phyloP scores from a whole-genome alignment of 1,140 invertebrate genomes.

The Akabosia matsudoensis region DNA sequence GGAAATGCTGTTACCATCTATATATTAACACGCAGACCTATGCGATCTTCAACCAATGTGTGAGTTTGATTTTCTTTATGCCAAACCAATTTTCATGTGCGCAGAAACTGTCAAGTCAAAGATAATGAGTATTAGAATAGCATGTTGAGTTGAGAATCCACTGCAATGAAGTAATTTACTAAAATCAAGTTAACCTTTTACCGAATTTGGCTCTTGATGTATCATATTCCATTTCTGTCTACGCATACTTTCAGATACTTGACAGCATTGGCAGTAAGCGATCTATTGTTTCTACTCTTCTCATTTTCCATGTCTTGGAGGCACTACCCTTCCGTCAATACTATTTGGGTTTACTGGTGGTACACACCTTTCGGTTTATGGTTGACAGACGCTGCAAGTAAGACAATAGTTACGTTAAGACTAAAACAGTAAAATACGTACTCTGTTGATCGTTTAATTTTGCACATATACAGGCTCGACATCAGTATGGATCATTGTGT shows the following conservation, averaged over 20 bases:
- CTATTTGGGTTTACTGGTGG: constrained; percentile 58
- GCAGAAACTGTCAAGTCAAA: too few species aligned
- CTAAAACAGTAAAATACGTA: too few species aligned
- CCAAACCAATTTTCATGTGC: too few species aligned
- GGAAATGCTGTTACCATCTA: constrained; percentile 70
- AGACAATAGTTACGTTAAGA: constrained; percentile 47
- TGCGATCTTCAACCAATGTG: constrained; percentile 71
- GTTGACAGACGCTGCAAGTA: constrained; percentile 63
- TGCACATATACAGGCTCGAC: constrained; percentile 58
- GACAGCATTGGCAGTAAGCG: constrained; percentile 68
- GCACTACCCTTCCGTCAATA: constrained; percentile 58
- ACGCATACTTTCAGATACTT: constrained; percentile 56
- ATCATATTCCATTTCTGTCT: too few species aligned
- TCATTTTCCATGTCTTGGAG: constrained; percentile 63
- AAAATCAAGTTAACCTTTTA: too few species aligned
- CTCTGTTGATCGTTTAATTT: too few species aligned
- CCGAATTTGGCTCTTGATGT: not conserved
- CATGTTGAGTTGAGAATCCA: too few species aligned
- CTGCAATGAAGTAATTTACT: not conserved
- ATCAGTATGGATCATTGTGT: constrained; percentile 72
- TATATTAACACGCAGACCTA: constrained; percentile 68
- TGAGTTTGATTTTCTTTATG: too few species aligned
- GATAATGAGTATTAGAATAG: too few species aligned
- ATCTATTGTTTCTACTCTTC: constrained; percentile 67
- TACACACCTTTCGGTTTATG: constrained; percentile 58